These are phyloP conservation scores for Engraulis encrasicolus DNA, from an alignment of 2,113 vertebrate genomes.

Conservation along the genomic window DNA sequence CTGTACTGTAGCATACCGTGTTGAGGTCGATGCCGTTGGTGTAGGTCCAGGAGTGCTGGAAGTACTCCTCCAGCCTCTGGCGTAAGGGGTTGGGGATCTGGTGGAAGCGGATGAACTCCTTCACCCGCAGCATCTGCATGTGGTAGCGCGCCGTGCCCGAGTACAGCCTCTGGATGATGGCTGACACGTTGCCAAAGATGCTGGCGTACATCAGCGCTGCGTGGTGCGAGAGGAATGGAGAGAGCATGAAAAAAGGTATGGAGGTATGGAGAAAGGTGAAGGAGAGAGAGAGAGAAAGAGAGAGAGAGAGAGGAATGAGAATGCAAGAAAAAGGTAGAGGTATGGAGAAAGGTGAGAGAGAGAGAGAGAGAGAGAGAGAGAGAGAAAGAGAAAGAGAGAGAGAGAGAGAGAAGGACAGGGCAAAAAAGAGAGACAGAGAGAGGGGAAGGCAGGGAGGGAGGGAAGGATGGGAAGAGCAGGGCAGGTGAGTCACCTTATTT, in stretches of 20 bases:
- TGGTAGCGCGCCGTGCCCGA: conserved; percentile 97
- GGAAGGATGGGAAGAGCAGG: neutral
- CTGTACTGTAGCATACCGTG: conserved; percentile 89
- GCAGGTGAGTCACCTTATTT: conserved; percentile 9
- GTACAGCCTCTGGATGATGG: conserved; percentile 98
- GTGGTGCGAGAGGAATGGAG: conserved; percentile 49
- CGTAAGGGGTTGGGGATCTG: conserved; percentile 96
- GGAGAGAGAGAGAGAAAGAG: neutral
- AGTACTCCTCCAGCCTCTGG: conserved; percentile 96
- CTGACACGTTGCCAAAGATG: conserved; percentile 98
- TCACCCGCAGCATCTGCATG: conserved; percentile 97
- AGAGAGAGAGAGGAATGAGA: neutral
- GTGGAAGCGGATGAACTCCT: conserved; percentile 98
- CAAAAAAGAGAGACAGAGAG: too few relatives aligned
- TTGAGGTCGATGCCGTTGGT: conserved; percentile 99
- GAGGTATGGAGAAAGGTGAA: neutral
- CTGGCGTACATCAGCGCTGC: conserved; percentile 98
- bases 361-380: too few relatives aligned
- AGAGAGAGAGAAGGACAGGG: neutral
- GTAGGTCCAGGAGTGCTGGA: conserved; percentile 98
- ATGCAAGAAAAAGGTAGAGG: neutral
- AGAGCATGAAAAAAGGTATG: neutral
- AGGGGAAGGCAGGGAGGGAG: neutral
- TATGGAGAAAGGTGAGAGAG: too few relatives aligned
- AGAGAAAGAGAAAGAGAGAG: neutral